These are phyloP conservation scores for Thunnus albacares DNA, from an alignment of 2,797 vertebrate species.

Conservation along the genomic window DNA sequence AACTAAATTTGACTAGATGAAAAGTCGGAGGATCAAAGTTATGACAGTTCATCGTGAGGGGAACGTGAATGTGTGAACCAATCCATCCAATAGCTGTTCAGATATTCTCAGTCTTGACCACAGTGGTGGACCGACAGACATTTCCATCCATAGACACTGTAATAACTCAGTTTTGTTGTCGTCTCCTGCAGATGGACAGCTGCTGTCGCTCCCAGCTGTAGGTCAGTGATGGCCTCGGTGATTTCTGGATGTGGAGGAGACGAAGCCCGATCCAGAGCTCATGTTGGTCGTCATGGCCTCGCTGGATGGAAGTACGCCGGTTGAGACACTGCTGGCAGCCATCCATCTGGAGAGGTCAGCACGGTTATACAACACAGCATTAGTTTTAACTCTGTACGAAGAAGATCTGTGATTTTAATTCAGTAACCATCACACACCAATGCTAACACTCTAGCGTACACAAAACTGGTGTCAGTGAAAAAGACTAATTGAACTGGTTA, in stretches of 20 bases:
- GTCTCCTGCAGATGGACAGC: constrained; percentile 78
- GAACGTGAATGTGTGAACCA: neutral
- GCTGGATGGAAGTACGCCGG: constrained; percentile 86
- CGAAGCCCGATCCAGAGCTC: constrained; percentile 45
- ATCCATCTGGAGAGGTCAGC: constrained; percentile 91
- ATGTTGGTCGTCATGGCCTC: constrained; percentile 88
- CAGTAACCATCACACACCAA: too few species aligned
- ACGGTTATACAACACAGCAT: too few species aligned
- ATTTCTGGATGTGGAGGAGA: constrained; percentile 51
- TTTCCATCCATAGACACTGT: neutral
- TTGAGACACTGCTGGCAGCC: constrained; percentile 90
- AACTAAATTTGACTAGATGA: too few species aligned
- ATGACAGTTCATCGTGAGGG: neutral
- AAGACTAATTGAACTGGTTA: too few species aligned
- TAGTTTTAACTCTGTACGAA: too few species aligned
- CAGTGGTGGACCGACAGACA: neutral
- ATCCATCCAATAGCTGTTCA: too few species aligned
- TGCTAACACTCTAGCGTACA: too few species aligned
- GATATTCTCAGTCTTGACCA: neutral
- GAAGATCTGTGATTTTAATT: too few species aligned
- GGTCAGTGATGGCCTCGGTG: constrained; percentile 67
- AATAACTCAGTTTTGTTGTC: neutral
- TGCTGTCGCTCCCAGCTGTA: constrained; percentile 42
- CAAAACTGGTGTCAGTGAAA: too few species aligned
- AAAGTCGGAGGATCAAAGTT: neutral